A percentile compares a stretch with the other conserved stretches of the same genome.
Evolutionary conservation across 1,140 invertebrate genomes (phyloP).

Genomic region (Archegozetes longisetosus): DNA sequence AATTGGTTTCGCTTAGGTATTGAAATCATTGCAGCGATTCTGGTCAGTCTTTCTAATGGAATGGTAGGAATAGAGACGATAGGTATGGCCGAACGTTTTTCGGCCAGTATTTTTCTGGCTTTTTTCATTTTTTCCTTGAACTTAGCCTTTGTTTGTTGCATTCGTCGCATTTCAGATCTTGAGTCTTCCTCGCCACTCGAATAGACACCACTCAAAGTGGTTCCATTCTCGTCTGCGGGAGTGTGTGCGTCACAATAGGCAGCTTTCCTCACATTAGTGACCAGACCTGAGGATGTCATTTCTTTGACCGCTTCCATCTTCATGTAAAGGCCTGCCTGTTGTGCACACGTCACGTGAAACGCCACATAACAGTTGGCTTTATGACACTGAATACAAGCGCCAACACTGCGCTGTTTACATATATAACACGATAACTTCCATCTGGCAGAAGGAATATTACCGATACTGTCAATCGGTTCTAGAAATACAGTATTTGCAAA

Average conservation of each 20-base stretch:
- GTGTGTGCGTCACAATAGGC: slow-evolving; percentile 91
- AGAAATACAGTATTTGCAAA: slow-evolving; percentile 95
- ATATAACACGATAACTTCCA: slow-evolving; percentile 92
- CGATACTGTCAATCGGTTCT: slow-evolving; percentile 91
- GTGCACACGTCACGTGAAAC: slow-evolving; percentile 96
- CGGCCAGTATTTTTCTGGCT: slow-evolving; percentile 54
- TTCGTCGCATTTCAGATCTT: neutral
- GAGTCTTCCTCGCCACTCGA: slow-evolving; percentile 12
- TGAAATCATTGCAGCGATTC: slow-evolving; percentile 57
- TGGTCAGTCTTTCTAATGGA: slow-evolving; percentile 65
- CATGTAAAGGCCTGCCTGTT: slow-evolving; percentile 87
- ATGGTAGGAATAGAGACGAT: slow-evolving; percentile 87
- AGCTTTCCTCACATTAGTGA: slow-evolving; percentile 69
- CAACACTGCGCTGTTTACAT: slow-evolving; percentile 80
- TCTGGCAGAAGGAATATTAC: slow-evolving; percentile 81
- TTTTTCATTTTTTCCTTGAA: slow-evolving; percentile 51
- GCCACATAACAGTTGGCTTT: slow-evolving; percentile 89
- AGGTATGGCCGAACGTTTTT: slow-evolving; percentile 72
- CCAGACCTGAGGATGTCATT: slow-evolving; percentile 39
- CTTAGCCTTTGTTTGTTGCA: slow-evolving; percentile 25
- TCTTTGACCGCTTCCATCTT: slow-evolving; percentile 82
- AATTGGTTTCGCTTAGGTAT: slow-evolving; percentile 61
- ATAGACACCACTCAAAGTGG: slow-evolving; percentile 10
- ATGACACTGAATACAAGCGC: slow-evolving; percentile 96
- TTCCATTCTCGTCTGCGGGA: slow-evolving; percentile 45